Conservation (phyloP, 2,888 invertebrate species). For the Subacronicta megacephala region DNA sequence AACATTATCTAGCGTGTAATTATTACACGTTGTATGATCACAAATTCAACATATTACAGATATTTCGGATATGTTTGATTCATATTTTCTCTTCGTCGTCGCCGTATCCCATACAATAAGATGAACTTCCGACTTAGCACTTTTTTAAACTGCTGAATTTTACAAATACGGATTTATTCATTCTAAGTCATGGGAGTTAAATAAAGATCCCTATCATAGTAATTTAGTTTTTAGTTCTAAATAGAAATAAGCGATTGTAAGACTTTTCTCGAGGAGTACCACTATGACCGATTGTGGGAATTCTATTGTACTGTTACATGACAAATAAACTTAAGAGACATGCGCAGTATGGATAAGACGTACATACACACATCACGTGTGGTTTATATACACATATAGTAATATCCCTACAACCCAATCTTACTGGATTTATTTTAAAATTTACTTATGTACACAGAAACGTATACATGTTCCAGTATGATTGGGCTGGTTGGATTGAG, state of each 20-base stretch:
- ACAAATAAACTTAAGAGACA: constrained; percentile 72
- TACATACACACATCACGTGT: constrained; percentile 63
- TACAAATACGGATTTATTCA: too few species aligned
- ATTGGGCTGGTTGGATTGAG: constrained; percentile 42
- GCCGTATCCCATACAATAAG: background rate
- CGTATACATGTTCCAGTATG: constrained; percentile 28
- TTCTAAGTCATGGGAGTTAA: too few species aligned
- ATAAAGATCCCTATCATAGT: too few species aligned
- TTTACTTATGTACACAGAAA: constrained; percentile 10
- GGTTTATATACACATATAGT: constrained; percentile 19
- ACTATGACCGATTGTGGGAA: constrained; percentile 62
- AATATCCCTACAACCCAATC: constrained; percentile 8
- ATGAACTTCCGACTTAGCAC: constrained; percentile 3
- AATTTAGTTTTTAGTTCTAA: too few species aligned
- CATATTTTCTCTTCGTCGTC: too few species aligned
- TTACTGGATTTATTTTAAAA: constrained; percentile 12
- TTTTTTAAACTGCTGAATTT: constrained; percentile 5
- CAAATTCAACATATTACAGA: background rate
- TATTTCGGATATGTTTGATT: too few species aligned
- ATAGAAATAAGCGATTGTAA: background rate
- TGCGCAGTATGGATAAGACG: constrained; percentile 77
- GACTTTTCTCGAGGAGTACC: constrained; percentile 22
- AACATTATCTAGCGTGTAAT: constrained; percentile 8
- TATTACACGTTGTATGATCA: constrained; percentile 10
- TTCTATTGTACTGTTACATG: constrained; percentile 53